Evolutionary conservation across 2,797 vertebrate genomes (phyloP), one percentile per base, ranked within the genome.

Genomic region (Perodicticus potto): DNA sequence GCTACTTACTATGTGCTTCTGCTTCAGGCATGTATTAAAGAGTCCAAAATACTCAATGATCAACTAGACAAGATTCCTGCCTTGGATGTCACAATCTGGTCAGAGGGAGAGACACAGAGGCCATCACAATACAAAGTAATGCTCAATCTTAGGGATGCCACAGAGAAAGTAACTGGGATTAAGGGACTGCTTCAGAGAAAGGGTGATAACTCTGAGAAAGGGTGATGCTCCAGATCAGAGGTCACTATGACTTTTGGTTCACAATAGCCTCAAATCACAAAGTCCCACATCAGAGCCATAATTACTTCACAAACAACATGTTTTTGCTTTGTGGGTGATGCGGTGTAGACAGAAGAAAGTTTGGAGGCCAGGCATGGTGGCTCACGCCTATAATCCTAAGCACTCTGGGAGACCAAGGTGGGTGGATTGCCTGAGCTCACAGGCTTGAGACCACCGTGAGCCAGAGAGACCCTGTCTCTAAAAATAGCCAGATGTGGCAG

Each of bases 41-140:
- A 77, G 23, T 72, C 74, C 89, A 87, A 17, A 94, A 95, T 53
- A 81, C 81, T 86, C 59, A 70, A 0, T 25, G 45, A 91, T 72
- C 72, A 86, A 22, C 61, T 69, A 77, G 84, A 27, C 40, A 78
- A 88, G 84, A 20, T 81, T 76, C 91, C 53, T 69, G 84, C 70
- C 53, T 81, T 53, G 74, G 78, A 93, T 95, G 94, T 97, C 89
- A 94, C 73, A 95, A 49, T 95, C 89, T 65, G 63, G 73, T 90
- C 80, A 72, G 27, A 67, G 55, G 32, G 69, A 86, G 87, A 93
- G 67, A 88, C 65, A 90, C 23, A 93, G 32, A 94, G 72, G 34
- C 86, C 73, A 69, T 86, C 92, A 94, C 59, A 93, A 65, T 89
- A 73, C 29, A 7, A 94, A 40, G 57, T 59, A 87, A 72, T 55